Conservation (phyloP, 2,797 vertebrate genomes). For the Numenius phaeopus region DNA sequence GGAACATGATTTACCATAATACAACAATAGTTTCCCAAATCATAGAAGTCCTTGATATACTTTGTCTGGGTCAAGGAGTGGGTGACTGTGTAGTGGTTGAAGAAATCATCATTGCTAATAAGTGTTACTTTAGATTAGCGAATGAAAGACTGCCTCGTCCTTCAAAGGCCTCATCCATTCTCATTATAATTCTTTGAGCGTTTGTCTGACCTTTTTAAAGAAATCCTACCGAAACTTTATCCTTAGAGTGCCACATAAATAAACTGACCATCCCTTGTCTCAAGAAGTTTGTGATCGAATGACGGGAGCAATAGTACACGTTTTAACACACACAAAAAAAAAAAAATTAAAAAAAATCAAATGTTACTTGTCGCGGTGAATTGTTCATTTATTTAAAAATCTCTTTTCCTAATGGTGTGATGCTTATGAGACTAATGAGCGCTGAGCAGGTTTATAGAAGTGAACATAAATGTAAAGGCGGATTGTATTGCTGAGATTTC, state of each 20-base stretch:
- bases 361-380: background rate
- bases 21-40: slow-evolving; percentile 26
- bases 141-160: slow-evolving; percentile 35
- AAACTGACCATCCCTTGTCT: background rate
- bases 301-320: background rate
- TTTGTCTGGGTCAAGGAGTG: background rate
- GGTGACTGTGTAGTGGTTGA: background rate
- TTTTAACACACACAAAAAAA: background rate
- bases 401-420: background rate
- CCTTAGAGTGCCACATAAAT: background rate
- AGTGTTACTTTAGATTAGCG: slow-evolving; percentile 55
- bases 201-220: slow-evolving; percentile 53
- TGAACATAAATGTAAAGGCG: background rate
- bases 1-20: background rate
- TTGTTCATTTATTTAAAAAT: background rate
- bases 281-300: background rate
- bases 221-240: background rate
- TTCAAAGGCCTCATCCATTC: slow-evolving; percentile 39
- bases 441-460: background rate
- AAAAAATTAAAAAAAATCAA: background rate
- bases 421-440: background rate
- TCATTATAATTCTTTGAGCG: slow-evolving; percentile 40
- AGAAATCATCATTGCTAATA: slow-evolving; percentile 55
- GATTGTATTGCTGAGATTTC: background rate
- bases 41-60: background rate